A percentile compares a stretch with the other conserved stretches of the same genome.
These are phyloP conservation scores for Menidia menidia DNA, from an alignment of 2,797 vertebrate genomes.

Conservation along the genomic window DNA sequence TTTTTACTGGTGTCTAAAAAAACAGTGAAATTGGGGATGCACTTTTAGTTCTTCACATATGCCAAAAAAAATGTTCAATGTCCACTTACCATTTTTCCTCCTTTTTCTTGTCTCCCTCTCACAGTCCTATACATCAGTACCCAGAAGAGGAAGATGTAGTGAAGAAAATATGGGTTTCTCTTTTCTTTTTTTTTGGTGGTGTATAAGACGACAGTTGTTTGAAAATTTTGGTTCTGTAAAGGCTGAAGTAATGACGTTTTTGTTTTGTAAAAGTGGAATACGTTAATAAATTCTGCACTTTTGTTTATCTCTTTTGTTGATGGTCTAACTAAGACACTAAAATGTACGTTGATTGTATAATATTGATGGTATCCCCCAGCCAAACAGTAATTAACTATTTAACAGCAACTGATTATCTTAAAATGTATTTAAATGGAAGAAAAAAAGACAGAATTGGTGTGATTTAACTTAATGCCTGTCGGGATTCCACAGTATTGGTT, in stretches of 20 bases:
- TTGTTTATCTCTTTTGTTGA: constrained; percentile 37
- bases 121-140: constrained; percentile 99
- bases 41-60: background rate
- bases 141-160: constrained; percentile 98
- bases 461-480: constrained; percentile 29
- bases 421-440: too few relatives aligned
- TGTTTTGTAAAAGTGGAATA: constrained; percentile 59
- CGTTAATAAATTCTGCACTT: constrained; percentile 71
- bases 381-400: too few relatives aligned
- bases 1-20: too few relatives aligned
- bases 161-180: constrained; percentile 42
- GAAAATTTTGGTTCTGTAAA: constrained; percentile 55
- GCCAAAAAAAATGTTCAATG: background rate
- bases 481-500: constrained; percentile 16
- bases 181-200: constrained; percentile 36
- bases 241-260: constrained; percentile 33
- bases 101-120: constrained; percentile 15
- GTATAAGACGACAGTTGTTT: constrained; percentile 26
- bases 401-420: too few relatives aligned
- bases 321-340: background rate
- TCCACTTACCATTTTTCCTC: background rate
- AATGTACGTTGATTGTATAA: background rate
- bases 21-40: too few relatives aligned
- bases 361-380: too few relatives aligned
- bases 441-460: constrained; percentile 3